These are phyloP conservation scores for Ormia ochracea DNA, from an alignment of 2,888 invertebrate species.

Conservation along the genomic window DNA sequence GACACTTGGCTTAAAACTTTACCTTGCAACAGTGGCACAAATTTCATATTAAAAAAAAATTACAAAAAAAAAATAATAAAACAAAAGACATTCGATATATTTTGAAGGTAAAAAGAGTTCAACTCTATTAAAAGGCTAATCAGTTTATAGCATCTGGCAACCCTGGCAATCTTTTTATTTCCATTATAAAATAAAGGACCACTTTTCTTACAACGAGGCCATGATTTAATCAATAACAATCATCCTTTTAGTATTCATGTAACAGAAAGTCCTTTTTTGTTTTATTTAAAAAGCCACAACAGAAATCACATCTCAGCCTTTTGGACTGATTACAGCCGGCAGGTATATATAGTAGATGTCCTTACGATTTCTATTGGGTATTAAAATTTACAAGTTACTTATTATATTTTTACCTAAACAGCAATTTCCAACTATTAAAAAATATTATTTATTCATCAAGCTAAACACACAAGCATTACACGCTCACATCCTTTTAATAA, in stretches of 20 bases:
- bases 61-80: no score
- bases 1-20: no score
- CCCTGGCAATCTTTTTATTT: not conserved
- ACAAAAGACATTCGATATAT: no score
- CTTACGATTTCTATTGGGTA: not conserved
- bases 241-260: not conserved
- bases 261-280: not conserved
- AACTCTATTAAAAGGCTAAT: no score
- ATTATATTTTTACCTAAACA: not conserved
- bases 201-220: not conserved
- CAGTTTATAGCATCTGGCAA: not conserved
- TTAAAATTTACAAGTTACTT: not conserved
- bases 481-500: slow-evolving; percentile 42
- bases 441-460: not conserved
- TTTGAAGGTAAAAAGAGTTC: no score
- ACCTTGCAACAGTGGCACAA: no score
- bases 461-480: not conserved
- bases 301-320: slow-evolving; percentile 15
- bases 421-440: not conserved
- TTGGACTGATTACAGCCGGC: slow-evolving; percentile 14
- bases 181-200: not conserved
- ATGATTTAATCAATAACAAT: not conserved
- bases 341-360: not conserved
- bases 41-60: no score
- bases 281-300: not conserved